A percentile compares a stretch with the other conserved stretches of the same genome.
Evolutionary conservation across 2,888 invertebrate genomes (phyloP).

Genomic region (Caenorhabditis virilis): DNA sequence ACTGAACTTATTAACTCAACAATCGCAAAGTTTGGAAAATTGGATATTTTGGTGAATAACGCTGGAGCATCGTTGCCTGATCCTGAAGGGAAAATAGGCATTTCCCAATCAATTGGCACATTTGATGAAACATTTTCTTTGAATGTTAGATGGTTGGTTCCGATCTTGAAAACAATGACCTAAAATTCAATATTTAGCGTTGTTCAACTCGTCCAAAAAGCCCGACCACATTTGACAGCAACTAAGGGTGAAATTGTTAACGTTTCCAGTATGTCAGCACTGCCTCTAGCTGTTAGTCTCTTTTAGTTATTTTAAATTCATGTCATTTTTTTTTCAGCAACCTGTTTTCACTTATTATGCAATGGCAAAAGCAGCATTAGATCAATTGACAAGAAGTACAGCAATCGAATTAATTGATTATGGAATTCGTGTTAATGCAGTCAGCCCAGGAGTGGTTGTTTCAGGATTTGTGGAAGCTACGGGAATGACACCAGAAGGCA

Average conservation of each 20-base stretch:
- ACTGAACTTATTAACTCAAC: conserved; percentile 12
- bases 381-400: conserved; percentile 25
- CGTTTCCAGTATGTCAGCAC: conserved; percentile 27
- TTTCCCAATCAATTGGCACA: conserved; percentile 6
- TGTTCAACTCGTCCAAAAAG: conserved; percentile 24
- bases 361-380: conserved; percentile 22
- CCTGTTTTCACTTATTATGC: conserved; percentile 12
- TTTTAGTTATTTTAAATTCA: not conserved
- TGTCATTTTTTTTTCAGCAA: conserved; percentile 4
- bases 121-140: conserved; percentile 8
- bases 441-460: conserved; percentile 17
- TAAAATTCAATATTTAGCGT: too few relatives aligned
- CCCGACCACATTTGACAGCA: conserved; percentile 11
- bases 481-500: conserved; percentile 6
- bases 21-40: conserved; percentile 14
- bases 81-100: conserved; percentile 6
- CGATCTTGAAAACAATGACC: conserved; percentile 8
- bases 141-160: conserved; percentile 15
- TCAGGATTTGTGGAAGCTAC: conserved; percentile 15
- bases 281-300: conserved; percentile 15
- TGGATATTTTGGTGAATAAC: conserved; percentile 26
- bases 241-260: conserved; percentile 29
- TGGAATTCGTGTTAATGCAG: conserved; percentile 8
- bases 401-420: conserved; percentile 8
- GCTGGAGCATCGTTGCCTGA: conserved; percentile 17